These are phyloP conservation scores for Phoxinus phoxinus DNA, from an alignment of 2,113 vertebrate species.

Conservation along the genomic window DNA sequence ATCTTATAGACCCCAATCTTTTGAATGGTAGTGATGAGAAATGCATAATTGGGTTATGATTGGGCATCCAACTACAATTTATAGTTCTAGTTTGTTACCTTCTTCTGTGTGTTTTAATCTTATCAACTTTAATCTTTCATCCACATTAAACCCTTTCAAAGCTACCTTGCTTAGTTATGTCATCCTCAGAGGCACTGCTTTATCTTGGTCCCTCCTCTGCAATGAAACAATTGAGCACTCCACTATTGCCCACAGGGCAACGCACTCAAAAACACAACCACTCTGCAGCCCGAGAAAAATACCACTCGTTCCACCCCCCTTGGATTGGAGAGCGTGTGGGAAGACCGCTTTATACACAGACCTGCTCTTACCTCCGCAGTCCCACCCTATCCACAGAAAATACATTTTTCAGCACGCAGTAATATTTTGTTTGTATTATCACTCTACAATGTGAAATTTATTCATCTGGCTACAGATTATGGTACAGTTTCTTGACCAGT, in stretches of 20 bases:
- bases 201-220: conserved; percentile 41
- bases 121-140: conserved; percentile 53
- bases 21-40: too few relatives aligned
- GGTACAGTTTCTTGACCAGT: background rate
- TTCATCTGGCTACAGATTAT: background rate
- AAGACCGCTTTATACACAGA: conserved; percentile 27
- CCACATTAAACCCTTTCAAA: conserved; percentile 57
- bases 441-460: background rate
- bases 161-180: conserved; percentile 36
- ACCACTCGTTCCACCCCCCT: conserved; percentile 40
- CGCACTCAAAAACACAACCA: conserved; percentile 53
- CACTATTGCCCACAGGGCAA: conserved; percentile 52
- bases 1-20: too few relatives aligned
- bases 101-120: conserved; percentile 58
- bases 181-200: conserved; percentile 23
- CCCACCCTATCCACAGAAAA: background rate
- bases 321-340: background rate
- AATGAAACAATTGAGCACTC: conserved; percentile 36
- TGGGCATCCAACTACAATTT: background rate
- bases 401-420: too few relatives aligned
- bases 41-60: background rate
- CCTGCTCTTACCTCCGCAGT: conserved; percentile 6
- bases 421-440: background rate
- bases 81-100: conserved; percentile 58
- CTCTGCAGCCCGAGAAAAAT: conserved; percentile 58